Percentiles rank a stretch among this genome's conserved stretches.
Conservation (phyloP, 64 coral and sea anemone genomes). For the Montipora foliosa region DNA sequence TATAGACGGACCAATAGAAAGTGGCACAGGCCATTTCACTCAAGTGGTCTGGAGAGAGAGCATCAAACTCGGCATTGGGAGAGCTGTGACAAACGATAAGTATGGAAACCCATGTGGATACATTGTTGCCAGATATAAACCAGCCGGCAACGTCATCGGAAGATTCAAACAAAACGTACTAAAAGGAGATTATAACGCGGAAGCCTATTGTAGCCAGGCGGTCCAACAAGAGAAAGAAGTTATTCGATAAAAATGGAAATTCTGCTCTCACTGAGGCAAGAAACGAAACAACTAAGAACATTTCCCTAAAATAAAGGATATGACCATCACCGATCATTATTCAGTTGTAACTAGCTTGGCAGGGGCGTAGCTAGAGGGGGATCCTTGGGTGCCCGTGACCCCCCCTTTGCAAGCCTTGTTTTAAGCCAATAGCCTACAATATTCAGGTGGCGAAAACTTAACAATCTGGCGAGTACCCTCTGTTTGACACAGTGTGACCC, state of each 20-base stretch:
- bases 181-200: constrained; percentile 64
- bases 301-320: too few species aligned
- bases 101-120: constrained; percentile 45
- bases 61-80: constrained; percentile 75
- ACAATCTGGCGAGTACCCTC: too few species aligned
- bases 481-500: too few species aligned
- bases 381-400: too few species aligned
- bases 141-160: constrained; percentile 77
- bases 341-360: too few species aligned
- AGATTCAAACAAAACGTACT: constrained; percentile 50
- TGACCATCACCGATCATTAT: too few species aligned
- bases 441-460: too few species aligned
- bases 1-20: not conserved
- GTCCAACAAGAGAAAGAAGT: not conserved
- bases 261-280: not conserved
- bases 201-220: constrained; percentile 47
- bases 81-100: constrained; percentile 4
- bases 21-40: constrained; percentile 78
- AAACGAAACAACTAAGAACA: not conserved
- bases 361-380: too few species aligned
- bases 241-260: not conserved
- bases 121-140: constrained; percentile 80
- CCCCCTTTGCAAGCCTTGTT: too few species aligned
- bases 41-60: constrained; percentile 88
- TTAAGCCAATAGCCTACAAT: too few species aligned